Evolutionary conservation across 2,797 vertebrate genomes (phyloP).

Genomic region (Knipowitschia caucasica): DNA sequence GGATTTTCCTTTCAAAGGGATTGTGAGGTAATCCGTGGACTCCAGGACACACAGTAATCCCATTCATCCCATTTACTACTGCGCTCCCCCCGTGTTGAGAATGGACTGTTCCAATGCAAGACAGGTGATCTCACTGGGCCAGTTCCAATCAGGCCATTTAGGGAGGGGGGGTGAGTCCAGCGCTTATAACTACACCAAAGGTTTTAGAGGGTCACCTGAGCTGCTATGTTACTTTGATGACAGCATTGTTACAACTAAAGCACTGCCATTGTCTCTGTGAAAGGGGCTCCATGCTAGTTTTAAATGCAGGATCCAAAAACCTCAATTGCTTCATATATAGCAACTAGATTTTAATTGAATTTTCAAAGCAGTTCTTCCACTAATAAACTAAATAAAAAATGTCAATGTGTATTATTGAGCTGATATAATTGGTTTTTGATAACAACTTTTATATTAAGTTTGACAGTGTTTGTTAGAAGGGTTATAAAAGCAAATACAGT

Average conservation of each 20-base stretch:
- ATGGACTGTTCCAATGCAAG: slow-evolving; percentile 26
- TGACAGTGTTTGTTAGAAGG: too few species aligned
- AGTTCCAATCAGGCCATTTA: slow-evolving; percentile 25
- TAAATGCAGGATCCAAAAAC: too few species aligned
- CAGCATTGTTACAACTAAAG: not conserved
- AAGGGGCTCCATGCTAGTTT: too few species aligned
- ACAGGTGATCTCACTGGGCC: not conserved
- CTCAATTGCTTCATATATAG: too few species aligned
- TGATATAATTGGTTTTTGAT: too few species aligned
- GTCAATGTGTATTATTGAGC: too few species aligned
- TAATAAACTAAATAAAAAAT: too few species aligned
- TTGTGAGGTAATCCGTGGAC: slow-evolving; percentile 56
- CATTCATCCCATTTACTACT: slow-evolving; percentile 61
- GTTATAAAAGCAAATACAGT: too few species aligned
- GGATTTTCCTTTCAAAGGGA: slow-evolving; percentile 52
- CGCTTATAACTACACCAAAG: slow-evolving; percentile 18
- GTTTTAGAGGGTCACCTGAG: not conserved
- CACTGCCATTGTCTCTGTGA: too few species aligned
- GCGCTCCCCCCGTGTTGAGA: slow-evolving; percentile 2
- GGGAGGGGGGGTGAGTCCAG: slow-evolving; percentile 17
- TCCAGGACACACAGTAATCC: slow-evolving; percentile 40
- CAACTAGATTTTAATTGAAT: too few species aligned
- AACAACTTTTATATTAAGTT: too few species aligned
- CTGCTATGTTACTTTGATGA: not conserved
- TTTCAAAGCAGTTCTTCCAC: too few species aligned